Conservation (phyloP, 2,888 invertebrate species). For the Noctua pronuba region DNA sequence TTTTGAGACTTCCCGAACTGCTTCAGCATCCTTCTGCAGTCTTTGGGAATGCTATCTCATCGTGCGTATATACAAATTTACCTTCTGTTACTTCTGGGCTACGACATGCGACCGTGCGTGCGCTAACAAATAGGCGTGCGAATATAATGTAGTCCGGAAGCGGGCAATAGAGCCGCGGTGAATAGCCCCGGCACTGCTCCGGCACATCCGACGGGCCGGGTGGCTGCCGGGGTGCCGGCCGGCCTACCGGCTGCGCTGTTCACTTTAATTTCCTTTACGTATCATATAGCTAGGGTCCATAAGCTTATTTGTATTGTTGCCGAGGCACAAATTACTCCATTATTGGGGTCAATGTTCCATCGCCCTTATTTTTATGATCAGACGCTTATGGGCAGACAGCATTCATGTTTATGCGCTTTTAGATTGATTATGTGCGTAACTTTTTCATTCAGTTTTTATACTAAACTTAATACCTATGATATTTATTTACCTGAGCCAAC, state of each 20-base stretch:
- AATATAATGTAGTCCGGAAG: conserved; percentile 57
- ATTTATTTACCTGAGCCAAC: background rate
- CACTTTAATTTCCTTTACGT: conserved; percentile 54
- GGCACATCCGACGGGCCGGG: conserved; percentile 14
- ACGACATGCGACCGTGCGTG: conserved; percentile 30
- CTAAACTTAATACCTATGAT: background rate
- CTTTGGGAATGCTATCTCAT: background rate
- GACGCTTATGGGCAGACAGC: conserved; percentile 13
- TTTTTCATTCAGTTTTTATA: background rate
- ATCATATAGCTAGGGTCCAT: conserved; percentile 36
- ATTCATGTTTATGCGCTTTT: conserved; percentile 6
- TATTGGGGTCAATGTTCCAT: conserved; percentile 32
- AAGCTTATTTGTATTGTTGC: conserved; percentile 12
- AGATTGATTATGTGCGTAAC: background rate
- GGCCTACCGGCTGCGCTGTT: conserved; percentile 22
- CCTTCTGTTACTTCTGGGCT: background rate
- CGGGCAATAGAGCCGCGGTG: conserved; percentile 61
- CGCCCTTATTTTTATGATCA: conserved; percentile 21
- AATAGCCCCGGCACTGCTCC: conserved; percentile 33
- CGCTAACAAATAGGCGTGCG: conserved; percentile 52
- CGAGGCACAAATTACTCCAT: background rate
- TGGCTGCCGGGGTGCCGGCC: conserved; percentile 17
- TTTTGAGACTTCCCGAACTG: background rate
- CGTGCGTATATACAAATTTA: background rate
- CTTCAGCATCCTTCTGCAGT: background rate